A percentile compares a stretch with the other conserved stretches of the same genome.
phyloP scores from a whole-genome alignment of 2,888 invertebrate genomes.

The Baronia brevicornis region DNA sequence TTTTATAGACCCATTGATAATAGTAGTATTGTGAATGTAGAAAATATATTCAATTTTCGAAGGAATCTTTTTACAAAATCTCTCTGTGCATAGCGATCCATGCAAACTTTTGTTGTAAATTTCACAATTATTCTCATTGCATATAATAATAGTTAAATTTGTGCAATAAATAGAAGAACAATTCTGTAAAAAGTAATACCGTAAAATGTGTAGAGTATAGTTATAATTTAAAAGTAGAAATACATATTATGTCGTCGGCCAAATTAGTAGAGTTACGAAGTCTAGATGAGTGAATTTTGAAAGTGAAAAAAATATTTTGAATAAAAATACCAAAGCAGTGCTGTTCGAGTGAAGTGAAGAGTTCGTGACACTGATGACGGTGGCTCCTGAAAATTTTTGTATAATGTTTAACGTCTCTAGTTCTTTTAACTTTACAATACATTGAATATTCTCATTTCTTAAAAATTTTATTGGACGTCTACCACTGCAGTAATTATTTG shows the following conservation, averaged over 20 bases:
- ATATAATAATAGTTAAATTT: constrained; percentile 49
- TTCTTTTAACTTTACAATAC: constrained; percentile 48
- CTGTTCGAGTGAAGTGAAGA: constrained; percentile 36
- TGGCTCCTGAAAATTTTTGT: constrained; percentile 36
- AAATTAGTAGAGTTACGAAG: not conserved
- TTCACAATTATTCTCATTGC: constrained; percentile 36
- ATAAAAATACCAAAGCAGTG: constrained; percentile 38
- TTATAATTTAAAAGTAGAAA: constrained; percentile 1
- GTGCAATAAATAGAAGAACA: constrained; percentile 51
- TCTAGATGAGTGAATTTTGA: too few relatives aligned
- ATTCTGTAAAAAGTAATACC: constrained; percentile 45
- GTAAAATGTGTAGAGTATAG: too few relatives aligned
- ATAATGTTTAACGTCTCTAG: constrained; percentile 53
- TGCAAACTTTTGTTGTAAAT: constrained; percentile 43
- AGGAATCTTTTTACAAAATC: constrained; percentile 45
- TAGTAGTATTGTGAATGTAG: constrained; percentile 43
- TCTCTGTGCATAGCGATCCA: constrained; percentile 45
- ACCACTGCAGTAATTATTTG: constrained; percentile 50
- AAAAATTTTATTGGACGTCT: constrained; percentile 46
- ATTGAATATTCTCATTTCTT: constrained; percentile 39
- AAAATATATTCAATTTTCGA: constrained; percentile 48
- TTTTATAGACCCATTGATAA: constrained; percentile 48
- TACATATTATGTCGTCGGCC: constrained; percentile 1
- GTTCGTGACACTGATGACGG: constrained; percentile 43
- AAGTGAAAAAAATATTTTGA: not conserved